Evolutionary conservation across 1,140 invertebrate species (phyloP).

Genomic region (Ganaspis sp.): DNA sequence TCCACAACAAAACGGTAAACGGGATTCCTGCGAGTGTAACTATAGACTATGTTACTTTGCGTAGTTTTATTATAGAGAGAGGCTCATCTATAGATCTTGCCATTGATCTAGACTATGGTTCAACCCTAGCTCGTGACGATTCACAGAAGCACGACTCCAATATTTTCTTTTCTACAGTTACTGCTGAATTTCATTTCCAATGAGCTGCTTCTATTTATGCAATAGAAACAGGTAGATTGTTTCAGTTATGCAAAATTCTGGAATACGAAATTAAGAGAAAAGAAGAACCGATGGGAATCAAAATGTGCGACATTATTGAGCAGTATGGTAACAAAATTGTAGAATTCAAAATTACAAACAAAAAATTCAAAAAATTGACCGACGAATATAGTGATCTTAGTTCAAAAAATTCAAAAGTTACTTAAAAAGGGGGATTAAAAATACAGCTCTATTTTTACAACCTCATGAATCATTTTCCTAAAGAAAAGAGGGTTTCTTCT

Average conservation of each 20-base stretch:
- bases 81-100: neutral
- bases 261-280: neutral
- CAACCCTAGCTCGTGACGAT: neutral
- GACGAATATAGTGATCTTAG: too few relatives aligned
- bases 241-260: neutral
- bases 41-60: neutral
- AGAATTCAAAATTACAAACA: too few relatives aligned
- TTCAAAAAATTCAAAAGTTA: too few relatives aligned
- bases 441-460: too few relatives aligned
- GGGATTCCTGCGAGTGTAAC: conserved; percentile 7
- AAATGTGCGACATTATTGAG: neutral
- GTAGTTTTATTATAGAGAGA: neutral
- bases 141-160: neutral
- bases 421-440: too few relatives aligned
- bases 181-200: neutral
- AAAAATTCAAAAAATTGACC: too few relatives aligned
- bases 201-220: neutral
- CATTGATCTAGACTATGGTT: conserved; percentile 4
- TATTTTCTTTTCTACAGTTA: neutral
- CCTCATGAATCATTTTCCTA: too few relatives aligned
- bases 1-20: neutral
- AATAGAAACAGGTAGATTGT: neutral
- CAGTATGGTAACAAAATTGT: neutral
- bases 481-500: too few relatives aligned
- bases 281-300: neutral